Evolutionary conservation across 2,888 invertebrate species (phyloP), one percentile per base, ranked within the genome.

Genomic region (Lepidochitona cinerea): DNA sequence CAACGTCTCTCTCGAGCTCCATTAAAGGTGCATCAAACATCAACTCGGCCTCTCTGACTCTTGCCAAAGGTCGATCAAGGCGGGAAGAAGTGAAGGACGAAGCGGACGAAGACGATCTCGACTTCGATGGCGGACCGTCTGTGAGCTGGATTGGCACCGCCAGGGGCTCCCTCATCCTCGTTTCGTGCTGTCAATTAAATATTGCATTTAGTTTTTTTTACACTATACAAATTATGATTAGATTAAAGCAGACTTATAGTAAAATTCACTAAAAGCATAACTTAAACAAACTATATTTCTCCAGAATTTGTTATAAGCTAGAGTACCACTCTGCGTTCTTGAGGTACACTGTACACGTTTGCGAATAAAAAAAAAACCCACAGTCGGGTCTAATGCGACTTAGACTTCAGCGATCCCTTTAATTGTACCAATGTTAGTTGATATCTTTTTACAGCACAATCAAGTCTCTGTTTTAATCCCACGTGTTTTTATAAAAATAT

Each of bases 61-160:
- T 1, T 2, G 12, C 59, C 14, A 59, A 29, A 14, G 59, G 59
- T 18, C 26, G 59, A 14, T 23, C 26, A 14, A 59, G 9, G 4
- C 59, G 59, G 4, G 59, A 59, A 26, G 59, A 59, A 59, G 23
- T 59, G 59, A 59, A 59, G 14, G 59, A 59, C 26, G 59, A 59
- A 59, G 23, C 32, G 12, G 59, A 59, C 14, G 26, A 29, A 1
- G 59, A 59, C 12, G 59, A 59, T 1, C 26, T 14, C 18, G 59
- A 23, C 59, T 59, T 59, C 23, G 59, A 59, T 4, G 59, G 7
- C 7, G 49, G 49, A 23, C 49, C 49, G 18, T 49, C 59, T 18
- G 9, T 41, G 23, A 29, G 59, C 12, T 26, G 18, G 23, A 59
- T 59, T 29, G 59, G 59, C 32, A 59, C 14, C 59, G 4, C 29